Conservation (phyloP, 2,113 vertebrate genomes). For the Mesoclemmys tuberculata region DNA sequence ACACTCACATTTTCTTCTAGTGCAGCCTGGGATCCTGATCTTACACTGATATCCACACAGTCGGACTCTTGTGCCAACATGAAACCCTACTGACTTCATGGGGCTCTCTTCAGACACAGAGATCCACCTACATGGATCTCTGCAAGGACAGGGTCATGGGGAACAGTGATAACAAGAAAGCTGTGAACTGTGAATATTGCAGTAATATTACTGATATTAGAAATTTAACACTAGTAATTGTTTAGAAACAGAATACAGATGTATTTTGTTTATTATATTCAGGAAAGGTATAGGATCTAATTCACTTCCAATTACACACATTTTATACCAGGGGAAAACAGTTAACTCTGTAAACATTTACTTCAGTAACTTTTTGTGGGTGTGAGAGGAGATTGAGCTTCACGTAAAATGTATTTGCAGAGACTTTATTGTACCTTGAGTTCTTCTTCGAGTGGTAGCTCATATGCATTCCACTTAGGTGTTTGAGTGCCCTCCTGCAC, state of each 20-base stretch:
- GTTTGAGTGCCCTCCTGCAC: too few species aligned
- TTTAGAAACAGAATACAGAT: neutral
- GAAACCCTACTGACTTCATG: neutral
- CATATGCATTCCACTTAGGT: too few species aligned
- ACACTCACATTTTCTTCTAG: neutral
- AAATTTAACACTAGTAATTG: neutral
- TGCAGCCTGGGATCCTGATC: neutral
- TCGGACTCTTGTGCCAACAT: neutral
- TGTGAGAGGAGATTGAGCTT: neutral
- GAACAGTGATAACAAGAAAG: fast-evolving
- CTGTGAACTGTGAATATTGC: neutral
- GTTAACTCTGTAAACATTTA: neutral
- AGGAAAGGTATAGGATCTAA: neutral
- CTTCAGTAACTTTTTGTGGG: neutral
- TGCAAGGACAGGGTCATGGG: neutral
- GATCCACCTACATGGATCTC: fast-evolving
- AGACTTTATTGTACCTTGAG: neutral
- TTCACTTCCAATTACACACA: neutral
- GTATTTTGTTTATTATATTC: neutral
- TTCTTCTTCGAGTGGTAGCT: too few species aligned
- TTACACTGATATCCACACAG: neutral
- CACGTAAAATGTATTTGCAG: neutral
- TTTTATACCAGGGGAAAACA: neutral
- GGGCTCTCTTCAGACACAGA: neutral
- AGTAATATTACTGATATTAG: neutral